phyloP scores from a whole-genome alignment of 1,140 invertebrate species.

The Sarcophaga bullata region DNA sequence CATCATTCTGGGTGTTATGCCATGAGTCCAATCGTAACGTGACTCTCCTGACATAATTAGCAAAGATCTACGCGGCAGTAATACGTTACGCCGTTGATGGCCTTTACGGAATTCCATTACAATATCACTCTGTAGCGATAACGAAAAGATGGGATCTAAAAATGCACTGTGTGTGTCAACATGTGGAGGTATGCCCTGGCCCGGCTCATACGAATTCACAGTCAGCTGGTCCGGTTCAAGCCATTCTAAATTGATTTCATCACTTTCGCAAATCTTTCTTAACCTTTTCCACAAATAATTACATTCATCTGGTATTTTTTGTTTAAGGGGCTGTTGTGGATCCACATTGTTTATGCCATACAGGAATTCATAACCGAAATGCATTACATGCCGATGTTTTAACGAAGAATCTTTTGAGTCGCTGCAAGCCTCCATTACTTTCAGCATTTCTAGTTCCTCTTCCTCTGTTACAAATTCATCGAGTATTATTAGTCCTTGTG shows the following conservation, averaged over 20 bases:
- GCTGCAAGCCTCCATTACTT: conserved; percentile 67
- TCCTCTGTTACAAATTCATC: conserved; percentile 78
- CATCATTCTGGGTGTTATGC: conserved; percentile 84
- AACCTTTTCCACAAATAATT: conserved; percentile 74
- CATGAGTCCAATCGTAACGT: conserved; percentile 85
- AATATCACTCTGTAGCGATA: conserved; percentile 86
- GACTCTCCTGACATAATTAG: conserved; percentile 86
- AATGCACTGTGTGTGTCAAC: conserved; percentile 96
- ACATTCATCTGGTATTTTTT: conserved; percentile 78
- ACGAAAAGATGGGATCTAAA: conserved; percentile 85
- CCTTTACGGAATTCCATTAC: conserved; percentile 89
- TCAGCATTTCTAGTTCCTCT: conserved; percentile 77
- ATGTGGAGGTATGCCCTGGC: conserved; percentile 95
- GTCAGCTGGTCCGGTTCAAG: conserved; percentile 89
- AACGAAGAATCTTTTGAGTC: conserved; percentile 67
- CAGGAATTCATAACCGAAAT: conserved; percentile 94
- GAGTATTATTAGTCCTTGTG: conserved; percentile 79
- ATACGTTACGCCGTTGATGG: conserved; percentile 70
- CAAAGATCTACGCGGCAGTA: conserved; percentile 81
- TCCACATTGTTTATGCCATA: conserved; percentile 92
- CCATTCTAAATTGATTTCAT: conserved; percentile 61
- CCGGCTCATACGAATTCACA: conserved; percentile 89
- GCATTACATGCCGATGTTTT: conserved; percentile 89
- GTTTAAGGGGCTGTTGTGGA: conserved; percentile 72
- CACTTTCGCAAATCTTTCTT: conserved; percentile 59